Conservation (phyloP, 2,113 vertebrate species). For the Ovibos moschatus region DNA sequence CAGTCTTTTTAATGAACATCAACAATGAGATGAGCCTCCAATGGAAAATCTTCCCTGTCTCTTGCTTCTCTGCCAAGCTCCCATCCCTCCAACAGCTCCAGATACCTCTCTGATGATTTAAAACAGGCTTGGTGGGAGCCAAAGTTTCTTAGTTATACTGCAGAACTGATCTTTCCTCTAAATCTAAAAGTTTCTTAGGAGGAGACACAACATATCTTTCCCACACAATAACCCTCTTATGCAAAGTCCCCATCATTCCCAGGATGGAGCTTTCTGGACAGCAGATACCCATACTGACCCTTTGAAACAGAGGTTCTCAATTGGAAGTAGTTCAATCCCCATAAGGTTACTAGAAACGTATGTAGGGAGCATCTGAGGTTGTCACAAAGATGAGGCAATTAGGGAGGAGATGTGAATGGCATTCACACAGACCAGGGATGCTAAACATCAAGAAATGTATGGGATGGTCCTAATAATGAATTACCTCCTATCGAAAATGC, state of each 20-base stretch:
- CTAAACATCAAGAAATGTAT: not conserved
- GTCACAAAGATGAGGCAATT: not conserved
- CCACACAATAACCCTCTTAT: not conserved
- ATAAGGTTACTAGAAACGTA: not conserved
- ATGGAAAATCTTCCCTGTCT: not conserved
- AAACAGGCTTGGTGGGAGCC: not conserved
- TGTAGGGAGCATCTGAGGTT: not conserved
- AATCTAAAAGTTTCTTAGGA: not conserved
- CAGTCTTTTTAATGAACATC: not conserved
- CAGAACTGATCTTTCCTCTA: not conserved
- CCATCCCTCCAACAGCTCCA: not conserved
- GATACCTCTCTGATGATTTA: not conserved
- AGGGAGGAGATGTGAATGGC: not conserved
- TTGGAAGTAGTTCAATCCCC: not conserved
- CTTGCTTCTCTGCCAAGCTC: not conserved
- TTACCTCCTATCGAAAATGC: not conserved
- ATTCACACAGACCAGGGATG: not conserved
- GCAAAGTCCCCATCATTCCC: not conserved
- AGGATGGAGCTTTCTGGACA: not conserved
- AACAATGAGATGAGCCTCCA: not conserved
- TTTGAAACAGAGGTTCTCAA: not conserved
- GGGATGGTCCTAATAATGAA: not conserved
- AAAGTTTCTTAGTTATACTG: not conserved
- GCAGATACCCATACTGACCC: not conserved
- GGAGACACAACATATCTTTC: not conserved